Evolutionary conservation across 2,113 vertebrate species (phyloP).

Genomic region (Poecile atricapillus): DNA sequence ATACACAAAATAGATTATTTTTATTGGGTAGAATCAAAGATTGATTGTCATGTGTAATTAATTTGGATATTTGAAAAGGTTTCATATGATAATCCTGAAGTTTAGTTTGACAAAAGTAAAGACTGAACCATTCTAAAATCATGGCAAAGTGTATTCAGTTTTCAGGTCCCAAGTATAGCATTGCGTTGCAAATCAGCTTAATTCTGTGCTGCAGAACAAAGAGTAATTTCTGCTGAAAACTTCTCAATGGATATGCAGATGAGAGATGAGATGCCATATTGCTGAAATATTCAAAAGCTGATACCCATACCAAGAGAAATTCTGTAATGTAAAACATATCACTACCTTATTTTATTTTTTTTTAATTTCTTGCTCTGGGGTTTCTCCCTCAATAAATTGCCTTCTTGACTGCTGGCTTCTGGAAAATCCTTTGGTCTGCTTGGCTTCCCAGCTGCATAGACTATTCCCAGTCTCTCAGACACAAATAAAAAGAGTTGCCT

Average conservation of each 20-base stretch:
- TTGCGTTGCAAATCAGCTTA: constrained; percentile 59
- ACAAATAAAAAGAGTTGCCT: constrained; percentile 59
- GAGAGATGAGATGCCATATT: constrained; percentile 52
- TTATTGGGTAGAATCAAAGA: background rate
- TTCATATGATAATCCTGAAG: constrained; percentile 37
- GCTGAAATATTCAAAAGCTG: constrained; percentile 76
- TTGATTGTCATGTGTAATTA: constrained; percentile 17
- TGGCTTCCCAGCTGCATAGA: constrained; percentile 29
- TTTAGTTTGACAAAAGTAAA: constrained; percentile 60
- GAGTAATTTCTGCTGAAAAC: constrained; percentile 66
- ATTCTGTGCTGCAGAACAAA: constrained; percentile 71
- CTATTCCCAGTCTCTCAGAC: constrained; percentile 34
- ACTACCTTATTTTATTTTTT: constrained; percentile 40
- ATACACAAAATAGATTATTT: background rate
- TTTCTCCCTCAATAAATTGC: constrained; percentile 70
- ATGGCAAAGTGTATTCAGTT: constrained; percentile 38
- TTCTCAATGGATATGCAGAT: constrained; percentile 75
- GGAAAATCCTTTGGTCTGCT: constrained; percentile 28
- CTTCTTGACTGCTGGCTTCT: constrained; percentile 45
- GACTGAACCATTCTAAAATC: constrained; percentile 51
- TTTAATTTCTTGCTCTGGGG: constrained; percentile 73
- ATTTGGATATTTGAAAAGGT: constrained; percentile 36
- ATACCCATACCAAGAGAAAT: constrained; percentile 68
- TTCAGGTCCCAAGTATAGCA: constrained; percentile 44
- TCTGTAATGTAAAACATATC: constrained; percentile 68